Evolutionary conservation across 2,797 vertebrate species (phyloP).

Genomic region (Halcyon badia): DNA sequence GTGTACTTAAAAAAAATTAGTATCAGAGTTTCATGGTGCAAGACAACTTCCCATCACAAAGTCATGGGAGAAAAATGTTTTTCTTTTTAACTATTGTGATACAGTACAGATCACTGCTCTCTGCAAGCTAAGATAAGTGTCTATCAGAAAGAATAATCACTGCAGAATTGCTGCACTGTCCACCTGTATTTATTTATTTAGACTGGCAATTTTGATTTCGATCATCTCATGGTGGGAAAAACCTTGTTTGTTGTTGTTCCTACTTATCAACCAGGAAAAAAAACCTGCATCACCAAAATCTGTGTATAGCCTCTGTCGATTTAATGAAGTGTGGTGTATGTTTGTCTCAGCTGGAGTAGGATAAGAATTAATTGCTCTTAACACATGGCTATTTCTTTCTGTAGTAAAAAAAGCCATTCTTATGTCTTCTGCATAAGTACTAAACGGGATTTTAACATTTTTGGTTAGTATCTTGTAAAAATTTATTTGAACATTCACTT

Average conservation of each 20-base stretch:
- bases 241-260: background rate
- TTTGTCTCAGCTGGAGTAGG: background rate
- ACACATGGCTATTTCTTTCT: background rate
- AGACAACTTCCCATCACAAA: background rate
- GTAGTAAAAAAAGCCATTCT: background rate
- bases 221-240: constrained; percentile 2
- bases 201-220: constrained; percentile 51
- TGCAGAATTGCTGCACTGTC: constrained; percentile 37
- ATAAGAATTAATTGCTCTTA: constrained; percentile 13
- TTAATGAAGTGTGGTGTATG: background rate
- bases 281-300: background rate
- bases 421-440: background rate
- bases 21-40: background rate
- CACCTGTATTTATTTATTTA: constrained; percentile 49
- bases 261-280: background rate
- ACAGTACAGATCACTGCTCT: background rate
- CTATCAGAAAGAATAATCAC: constrained; percentile 60
- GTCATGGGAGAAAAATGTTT: background rate
- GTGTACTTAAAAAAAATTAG: background rate
- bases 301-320: fast-evolving
- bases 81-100: constrained; percentile 18
- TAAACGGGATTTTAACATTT: background rate
- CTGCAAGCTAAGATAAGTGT: constrained; percentile 41
- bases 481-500: background rate
- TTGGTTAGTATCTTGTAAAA: background rate